Evolutionary conservation across 2,888 invertebrate species (phyloP).

Genomic region (Falcaria lacertinaria): DNA sequence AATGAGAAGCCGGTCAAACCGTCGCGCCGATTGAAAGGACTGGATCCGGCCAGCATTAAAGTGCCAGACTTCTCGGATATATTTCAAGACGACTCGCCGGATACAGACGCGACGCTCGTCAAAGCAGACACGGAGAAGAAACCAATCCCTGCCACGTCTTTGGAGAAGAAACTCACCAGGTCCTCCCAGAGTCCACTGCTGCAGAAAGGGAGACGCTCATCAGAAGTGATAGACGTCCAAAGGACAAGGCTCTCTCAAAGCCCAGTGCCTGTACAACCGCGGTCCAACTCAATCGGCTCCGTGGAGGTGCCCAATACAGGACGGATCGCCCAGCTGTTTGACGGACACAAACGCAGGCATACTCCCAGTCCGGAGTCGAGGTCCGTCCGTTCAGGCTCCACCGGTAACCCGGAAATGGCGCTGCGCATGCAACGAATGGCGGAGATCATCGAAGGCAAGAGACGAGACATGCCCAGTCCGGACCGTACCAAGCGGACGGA

Average conservation of each 20-base stretch:
- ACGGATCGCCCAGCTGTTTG: constrained; percentile 58
- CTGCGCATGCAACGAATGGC: constrained; percentile 55
- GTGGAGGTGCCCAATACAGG: constrained; percentile 45
- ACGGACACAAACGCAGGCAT: constrained; percentile 45
- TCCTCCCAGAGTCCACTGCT: constrained; percentile 26
- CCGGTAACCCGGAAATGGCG: constrained; percentile 48
- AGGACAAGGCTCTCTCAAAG: constrained; percentile 42
- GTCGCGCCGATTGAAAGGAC: constrained; percentile 52
- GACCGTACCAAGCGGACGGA: constrained; percentile 43
- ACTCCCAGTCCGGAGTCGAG: constrained; percentile 50
- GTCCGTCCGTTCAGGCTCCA: constrained; percentile 38
- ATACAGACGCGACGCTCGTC: constrained; percentile 50
- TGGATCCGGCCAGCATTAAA: constrained; percentile 42
- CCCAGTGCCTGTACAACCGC: constrained; percentile 36
- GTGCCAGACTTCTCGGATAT: constrained; percentile 37
- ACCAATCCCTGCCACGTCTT: constrained; percentile 22
- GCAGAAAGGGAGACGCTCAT: constrained; percentile 36
- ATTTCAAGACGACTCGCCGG: constrained; percentile 46
- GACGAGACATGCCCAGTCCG: constrained; percentile 45
- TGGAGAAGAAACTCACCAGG: constrained; percentile 12
- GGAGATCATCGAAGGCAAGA: constrained; percentile 60
- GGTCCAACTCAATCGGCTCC: constrained; percentile 53
- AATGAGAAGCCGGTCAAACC: constrained; percentile 38
- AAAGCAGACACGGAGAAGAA: constrained; percentile 26
- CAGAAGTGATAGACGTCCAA: constrained; percentile 36